Percentiles rank a stretch among this genome's conserved stretches.
Conservation (phyloP, 1,140 invertebrate species). For the Teleopsis dalmanni region DNA sequence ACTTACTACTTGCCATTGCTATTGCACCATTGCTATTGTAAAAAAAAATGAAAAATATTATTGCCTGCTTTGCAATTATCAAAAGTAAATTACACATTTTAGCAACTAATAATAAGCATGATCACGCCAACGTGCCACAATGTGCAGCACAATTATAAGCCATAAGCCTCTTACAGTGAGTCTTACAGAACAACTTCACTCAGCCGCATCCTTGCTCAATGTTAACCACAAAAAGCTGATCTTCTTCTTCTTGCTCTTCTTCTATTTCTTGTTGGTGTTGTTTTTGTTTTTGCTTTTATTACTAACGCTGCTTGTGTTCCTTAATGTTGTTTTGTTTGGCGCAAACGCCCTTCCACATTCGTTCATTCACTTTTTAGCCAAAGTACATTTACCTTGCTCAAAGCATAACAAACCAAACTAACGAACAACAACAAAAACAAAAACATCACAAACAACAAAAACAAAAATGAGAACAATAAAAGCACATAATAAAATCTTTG, state of each 20-base stretch:
- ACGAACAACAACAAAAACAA: not conserved
- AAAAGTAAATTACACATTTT: constrained; percentile 14
- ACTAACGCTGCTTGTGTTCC: too few species aligned
- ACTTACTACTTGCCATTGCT: too few species aligned
- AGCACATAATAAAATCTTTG: not conserved
- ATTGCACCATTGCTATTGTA: too few species aligned
- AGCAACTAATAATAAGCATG: constrained; percentile 5
- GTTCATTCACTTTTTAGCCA: constrained; percentile 16
- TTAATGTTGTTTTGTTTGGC: too few species aligned
- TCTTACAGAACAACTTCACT: too few species aligned
- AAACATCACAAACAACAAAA: not conserved
- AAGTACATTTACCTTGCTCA: constrained; percentile 11
- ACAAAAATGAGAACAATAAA: not conserved
- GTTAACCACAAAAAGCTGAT: not conserved
- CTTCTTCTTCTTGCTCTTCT: too few species aligned
- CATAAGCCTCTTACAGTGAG: too few species aligned
- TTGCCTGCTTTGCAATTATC: constrained; percentile 12
- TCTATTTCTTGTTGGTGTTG: too few species aligned
- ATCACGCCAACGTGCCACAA: not conserved
- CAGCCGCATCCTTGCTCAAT: constrained; percentile 10
- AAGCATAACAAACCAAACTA: not conserved
- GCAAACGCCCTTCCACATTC: too few species aligned
- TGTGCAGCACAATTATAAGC: too few species aligned
- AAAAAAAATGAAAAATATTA: too few species aligned
- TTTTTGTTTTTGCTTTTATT: too few species aligned